Evolutionary conservation across 2,888 invertebrate genomes (phyloP), one percentile per base, ranked within the genome.

Genomic region (Dryococelus australis): DNA sequence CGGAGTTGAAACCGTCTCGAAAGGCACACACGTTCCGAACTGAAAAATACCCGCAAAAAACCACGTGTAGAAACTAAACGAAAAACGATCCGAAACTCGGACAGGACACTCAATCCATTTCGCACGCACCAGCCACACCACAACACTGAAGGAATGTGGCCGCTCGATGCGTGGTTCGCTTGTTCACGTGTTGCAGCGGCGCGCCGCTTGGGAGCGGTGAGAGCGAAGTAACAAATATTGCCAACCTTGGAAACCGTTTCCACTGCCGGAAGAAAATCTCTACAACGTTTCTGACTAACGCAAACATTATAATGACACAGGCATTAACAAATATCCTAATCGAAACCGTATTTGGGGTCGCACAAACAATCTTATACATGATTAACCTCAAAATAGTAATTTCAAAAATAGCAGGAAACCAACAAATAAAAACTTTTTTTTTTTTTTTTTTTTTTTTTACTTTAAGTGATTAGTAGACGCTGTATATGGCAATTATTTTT

Each of bases 21-120:
- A 65, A 65, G 65, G 65, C 65, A 65, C 65, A 65, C 65, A 65
- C 65, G 65, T 65, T 65, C 65, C 65, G 65, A 65, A 65, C 65
- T 65, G 65, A 65, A 65, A 47, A 65, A 65, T 24, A 65, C 65
- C 65, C 65, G 65, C 24, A 65, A 65, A 20, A 65, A 65, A 65
- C 20, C 65, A 65, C 65, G n/a, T 24, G 65, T 65, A 65, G 35
- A 65, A 65, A 65, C 65, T 65, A 65, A 65, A 65, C 65, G 65
- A 65, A 65, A 65, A 65, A 65, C 65, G 65, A 65, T 65, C 65
- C 65, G 65, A 65, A 65, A 65, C n/a, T 65, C 65, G 65, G 65
- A 24, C 65, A n/a, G 24, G n/a, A 20, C 16, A 65, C 65, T 65
- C 65, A 65, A 65, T 65, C 65, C 65, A 65, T 65, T 65, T 65